Conservation (phyloP, 1,140 invertebrate genomes). For the Vanessa tameamea region DNA sequence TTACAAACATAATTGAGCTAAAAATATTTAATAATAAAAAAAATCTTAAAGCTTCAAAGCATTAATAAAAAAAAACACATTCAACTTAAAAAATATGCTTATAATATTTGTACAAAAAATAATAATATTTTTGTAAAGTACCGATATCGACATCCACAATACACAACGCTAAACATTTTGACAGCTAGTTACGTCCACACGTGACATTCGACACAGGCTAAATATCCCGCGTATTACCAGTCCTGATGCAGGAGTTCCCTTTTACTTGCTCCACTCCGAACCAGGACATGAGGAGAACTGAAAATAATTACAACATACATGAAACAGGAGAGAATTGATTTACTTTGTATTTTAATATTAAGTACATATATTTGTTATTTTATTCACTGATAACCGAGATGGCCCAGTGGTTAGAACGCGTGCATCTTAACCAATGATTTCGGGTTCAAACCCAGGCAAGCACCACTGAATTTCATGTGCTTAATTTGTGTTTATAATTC, state of each 20-base stretch:
- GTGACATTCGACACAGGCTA: constrained; percentile 30
- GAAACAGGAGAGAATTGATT: background rate
- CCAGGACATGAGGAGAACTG: constrained; percentile 78
- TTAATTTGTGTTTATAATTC: too few relatives aligned
- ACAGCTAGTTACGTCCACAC: constrained; percentile 38
- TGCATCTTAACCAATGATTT: too few relatives aligned
- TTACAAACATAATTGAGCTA: too few relatives aligned
- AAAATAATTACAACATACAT: constrained; percentile 35
- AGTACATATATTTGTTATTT: too few relatives aligned
- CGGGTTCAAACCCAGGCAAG: too few relatives aligned
- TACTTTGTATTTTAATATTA: background rate
- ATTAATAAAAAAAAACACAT: too few relatives aligned
- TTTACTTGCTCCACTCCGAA: constrained; percentile 76
- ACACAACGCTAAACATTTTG: constrained; percentile 42
- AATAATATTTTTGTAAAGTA: constrained; percentile 8
- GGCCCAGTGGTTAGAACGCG: too few relatives aligned
- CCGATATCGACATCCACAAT: constrained; percentile 44
- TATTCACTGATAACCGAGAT: too few relatives aligned
- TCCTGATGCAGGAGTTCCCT: constrained; percentile 73
- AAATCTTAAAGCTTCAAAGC: too few relatives aligned
- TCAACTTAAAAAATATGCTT: background rate
- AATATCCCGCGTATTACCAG: constrained; percentile 61
- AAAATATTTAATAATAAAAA: too few relatives aligned
- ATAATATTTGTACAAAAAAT: background rate
- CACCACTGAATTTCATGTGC: too few relatives aligned